These are phyloP conservation scores for Torymus tubicola DNA, from an alignment of 2,888 invertebrate species.

Conservation along the genomic window DNA sequence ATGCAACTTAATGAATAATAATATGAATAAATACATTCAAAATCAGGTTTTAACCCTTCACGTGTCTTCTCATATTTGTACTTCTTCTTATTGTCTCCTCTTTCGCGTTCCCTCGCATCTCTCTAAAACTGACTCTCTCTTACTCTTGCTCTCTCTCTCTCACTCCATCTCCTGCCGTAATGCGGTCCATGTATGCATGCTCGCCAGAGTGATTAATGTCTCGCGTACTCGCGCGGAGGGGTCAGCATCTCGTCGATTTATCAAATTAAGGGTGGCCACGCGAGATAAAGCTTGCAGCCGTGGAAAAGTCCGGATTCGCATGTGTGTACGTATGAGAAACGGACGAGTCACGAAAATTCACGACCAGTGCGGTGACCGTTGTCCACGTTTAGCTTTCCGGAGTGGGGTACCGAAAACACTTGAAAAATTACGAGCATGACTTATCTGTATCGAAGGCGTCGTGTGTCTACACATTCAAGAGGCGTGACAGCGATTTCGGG, in stretches of 20 bases:
- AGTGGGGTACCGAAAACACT: slow-evolving; percentile 36
- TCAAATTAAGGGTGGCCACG: slow-evolving; percentile 76
- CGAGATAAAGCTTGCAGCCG: slow-evolving; percentile 73
- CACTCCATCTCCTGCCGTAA: slow-evolving; percentile 64
- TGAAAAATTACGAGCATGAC: slow-evolving; percentile 74
- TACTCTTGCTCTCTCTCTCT: slow-evolving; percentile 36
- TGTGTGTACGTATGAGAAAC: slow-evolving; percentile 66
- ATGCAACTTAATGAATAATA: not conserved
- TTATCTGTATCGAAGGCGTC: slow-evolving; percentile 73
- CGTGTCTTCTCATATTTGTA: slow-evolving; percentile 22
- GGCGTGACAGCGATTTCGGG: slow-evolving; percentile 64
- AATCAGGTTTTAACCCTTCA: slow-evolving; percentile 8
- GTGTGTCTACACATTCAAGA: slow-evolving; percentile 63
- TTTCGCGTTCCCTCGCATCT: not conserved
- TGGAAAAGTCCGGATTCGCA: slow-evolving; percentile 70
- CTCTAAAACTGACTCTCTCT: slow-evolving; percentile 13
- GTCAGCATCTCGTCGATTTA: slow-evolving; percentile 75
- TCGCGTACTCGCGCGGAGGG: slow-evolving; percentile 55
- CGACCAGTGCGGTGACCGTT: slow-evolving; percentile 63
- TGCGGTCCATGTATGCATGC: slow-evolving; percentile 75
- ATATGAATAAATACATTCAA: not conserved
- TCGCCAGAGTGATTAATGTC: slow-evolving; percentile 74
- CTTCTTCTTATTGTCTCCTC: slow-evolving; percentile 28
- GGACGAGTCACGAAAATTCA: slow-evolving; percentile 63
- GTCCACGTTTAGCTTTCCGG: slow-evolving; percentile 56